phyloP scores from a whole-genome alignment of 2,797 vertebrate genomes.

The Crenichthys baileyi region DNA sequence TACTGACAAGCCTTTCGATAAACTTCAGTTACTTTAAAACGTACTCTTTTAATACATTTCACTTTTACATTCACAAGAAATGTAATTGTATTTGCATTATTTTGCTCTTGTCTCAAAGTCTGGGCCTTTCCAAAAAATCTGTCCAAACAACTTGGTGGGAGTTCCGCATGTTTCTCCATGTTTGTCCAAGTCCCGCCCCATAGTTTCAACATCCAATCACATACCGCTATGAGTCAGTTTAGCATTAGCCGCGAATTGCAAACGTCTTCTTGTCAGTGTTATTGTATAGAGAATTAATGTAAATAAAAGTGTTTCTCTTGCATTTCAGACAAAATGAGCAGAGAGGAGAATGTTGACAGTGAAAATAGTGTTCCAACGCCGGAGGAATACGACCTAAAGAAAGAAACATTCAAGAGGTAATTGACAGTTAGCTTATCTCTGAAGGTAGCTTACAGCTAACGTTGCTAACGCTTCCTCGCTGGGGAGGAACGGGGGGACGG shows the following conservation, averaged over 20 bases:
- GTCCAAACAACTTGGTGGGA: neutral
- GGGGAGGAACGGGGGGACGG: no score
- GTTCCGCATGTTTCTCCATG: neutral
- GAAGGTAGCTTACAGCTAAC: neutral
- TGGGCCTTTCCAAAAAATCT: no score
- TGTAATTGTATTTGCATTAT: no score
- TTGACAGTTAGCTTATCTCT: slow-evolving; percentile 1
- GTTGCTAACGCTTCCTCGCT: neutral
- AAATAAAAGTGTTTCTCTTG: neutral
- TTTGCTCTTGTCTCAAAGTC: no score
- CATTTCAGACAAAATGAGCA: slow-evolving; percentile 44
- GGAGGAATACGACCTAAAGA: slow-evolving; percentile 29
- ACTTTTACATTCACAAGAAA: no score
- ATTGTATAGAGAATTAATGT: rapidly evolving
- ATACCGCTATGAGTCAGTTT: neutral
- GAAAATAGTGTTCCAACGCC: slow-evolving; percentile 20
- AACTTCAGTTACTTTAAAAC: no score
- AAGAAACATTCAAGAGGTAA: slow-evolving; percentile 54
- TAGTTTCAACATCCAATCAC: slow-evolving; percentile 52
- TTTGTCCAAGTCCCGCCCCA: slow-evolving; percentile 40
- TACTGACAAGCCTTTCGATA: no score
- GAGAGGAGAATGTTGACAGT: slow-evolving; percentile 16
- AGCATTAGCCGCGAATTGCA: slow-evolving; percentile 48
- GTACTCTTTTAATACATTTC: no score
- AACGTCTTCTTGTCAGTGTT: slow-evolving; percentile 5